Conservation (phyloP, 2,113 vertebrate species). For the Panthera leo region DNA sequence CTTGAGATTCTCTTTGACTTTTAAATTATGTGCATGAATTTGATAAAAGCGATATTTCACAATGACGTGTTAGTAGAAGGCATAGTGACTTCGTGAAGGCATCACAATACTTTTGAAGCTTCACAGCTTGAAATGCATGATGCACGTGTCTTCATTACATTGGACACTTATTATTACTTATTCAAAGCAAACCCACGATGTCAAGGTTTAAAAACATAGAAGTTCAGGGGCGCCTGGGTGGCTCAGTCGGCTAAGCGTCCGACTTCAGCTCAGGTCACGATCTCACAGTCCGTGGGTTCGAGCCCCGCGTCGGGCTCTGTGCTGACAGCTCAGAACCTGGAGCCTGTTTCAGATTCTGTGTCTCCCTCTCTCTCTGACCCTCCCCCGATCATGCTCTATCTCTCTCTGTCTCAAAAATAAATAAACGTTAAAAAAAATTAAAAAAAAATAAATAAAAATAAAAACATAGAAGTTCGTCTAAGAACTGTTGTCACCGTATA, state of each 20-base stretch:
- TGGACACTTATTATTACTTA: not conserved
- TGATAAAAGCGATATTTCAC: not conserved
- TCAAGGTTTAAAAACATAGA: not conserved
- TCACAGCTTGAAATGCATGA: not conserved
- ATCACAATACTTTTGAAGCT: not conserved
- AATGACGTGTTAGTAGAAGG: not conserved
- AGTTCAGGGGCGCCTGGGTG: not conserved
- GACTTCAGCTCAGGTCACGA: no score
- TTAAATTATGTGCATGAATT: not conserved
- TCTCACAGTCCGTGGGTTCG: no score
- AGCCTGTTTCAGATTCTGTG: no score
- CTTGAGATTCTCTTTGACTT: not conserved
- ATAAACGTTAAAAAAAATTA: no score
- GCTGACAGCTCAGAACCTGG: no score
- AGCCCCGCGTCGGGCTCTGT: no score
- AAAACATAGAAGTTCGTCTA: not conserved
- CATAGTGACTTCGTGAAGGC: not conserved
- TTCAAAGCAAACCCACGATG: not conserved
- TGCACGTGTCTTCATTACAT: not conserved
- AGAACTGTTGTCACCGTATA: no score
- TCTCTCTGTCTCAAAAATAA: no score
- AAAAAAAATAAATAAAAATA: not conserved
- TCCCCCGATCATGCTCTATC: no score
- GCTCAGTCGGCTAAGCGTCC: no score
- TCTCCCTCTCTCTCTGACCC: no score